A percentile compares a stretch with the other conserved stretches of the same genome.
These are phyloP conservation scores for Epicampocera succincta DNA, from an alignment of 2,888 invertebrate genomes.

Conservation along the genomic window DNA sequence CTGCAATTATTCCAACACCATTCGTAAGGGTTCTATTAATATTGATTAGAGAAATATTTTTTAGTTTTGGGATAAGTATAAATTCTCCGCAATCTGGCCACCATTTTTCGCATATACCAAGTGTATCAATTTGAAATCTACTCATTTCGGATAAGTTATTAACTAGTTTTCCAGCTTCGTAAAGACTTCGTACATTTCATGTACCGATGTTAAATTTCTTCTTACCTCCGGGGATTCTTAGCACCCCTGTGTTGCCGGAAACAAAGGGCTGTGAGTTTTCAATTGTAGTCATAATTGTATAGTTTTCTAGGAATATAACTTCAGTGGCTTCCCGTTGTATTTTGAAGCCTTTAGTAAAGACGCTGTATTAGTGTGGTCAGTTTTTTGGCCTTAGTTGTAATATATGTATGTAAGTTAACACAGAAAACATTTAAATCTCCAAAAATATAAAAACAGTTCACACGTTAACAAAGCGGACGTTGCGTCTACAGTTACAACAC, in stretches of 20 bases:
- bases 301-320: neutral
- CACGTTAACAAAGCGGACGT: no score
- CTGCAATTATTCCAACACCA: neutral
- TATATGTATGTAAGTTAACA: no score
- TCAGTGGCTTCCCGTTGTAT: neutral
- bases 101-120: neutral
- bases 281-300: neutral
- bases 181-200: neutral
- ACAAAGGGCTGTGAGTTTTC: neutral
- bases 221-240: constrained; percentile 5
- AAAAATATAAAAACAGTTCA: no score
- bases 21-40: neutral
- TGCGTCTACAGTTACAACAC: no score
- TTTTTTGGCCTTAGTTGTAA: no score
- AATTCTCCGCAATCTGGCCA: neutral
- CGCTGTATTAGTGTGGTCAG: no score
- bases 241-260: neutral
- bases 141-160: neutral
- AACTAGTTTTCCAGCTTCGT: neutral
- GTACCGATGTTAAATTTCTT: neutral
- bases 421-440: no score
- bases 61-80: no score
- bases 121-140: neutral
- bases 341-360: constrained; percentile 5
- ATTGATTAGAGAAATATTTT: no score